A percentile compares a stretch with the other conserved stretches of the same genome.
Evolutionary conservation across 2,797 vertebrate species (phyloP).

Genomic region (Hafferia zeledoni): DNA sequence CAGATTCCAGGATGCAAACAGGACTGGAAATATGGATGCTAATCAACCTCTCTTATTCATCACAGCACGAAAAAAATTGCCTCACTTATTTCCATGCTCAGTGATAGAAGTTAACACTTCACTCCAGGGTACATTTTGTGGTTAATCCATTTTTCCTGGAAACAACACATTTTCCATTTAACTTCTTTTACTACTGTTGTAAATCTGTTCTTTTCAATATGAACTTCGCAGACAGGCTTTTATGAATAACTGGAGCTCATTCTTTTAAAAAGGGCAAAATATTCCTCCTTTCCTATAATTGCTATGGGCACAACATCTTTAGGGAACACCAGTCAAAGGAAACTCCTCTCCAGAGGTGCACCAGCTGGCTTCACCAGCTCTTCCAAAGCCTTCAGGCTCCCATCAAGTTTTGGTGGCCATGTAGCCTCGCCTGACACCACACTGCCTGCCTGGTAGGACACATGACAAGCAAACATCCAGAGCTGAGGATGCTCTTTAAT

Average conservation of each 20-base stretch:
- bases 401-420: background rate
- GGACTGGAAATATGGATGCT: background rate
- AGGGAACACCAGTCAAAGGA: background rate
- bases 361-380: background rate
- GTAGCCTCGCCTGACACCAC: background rate
- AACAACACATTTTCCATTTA: background rate
- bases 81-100: background rate
- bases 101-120: background rate
- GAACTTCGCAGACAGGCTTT: background rate
- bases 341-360: background rate
- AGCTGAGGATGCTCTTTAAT: background rate
- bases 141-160: background rate
- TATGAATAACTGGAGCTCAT: background rate
- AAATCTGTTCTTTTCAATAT: background rate
- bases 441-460: background rate
- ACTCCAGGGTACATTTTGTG: background rate
- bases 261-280: background rate
- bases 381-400: background rate
- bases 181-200: background rate
- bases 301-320: background rate
- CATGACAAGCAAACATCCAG: accelerated
- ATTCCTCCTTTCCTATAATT: background rate
- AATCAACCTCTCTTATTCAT: background rate
- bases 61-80: background rate
- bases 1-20: background rate